phyloP scores from a whole-genome alignment of 64 coral and sea anemone species.

The Montipora foliosa region DNA sequence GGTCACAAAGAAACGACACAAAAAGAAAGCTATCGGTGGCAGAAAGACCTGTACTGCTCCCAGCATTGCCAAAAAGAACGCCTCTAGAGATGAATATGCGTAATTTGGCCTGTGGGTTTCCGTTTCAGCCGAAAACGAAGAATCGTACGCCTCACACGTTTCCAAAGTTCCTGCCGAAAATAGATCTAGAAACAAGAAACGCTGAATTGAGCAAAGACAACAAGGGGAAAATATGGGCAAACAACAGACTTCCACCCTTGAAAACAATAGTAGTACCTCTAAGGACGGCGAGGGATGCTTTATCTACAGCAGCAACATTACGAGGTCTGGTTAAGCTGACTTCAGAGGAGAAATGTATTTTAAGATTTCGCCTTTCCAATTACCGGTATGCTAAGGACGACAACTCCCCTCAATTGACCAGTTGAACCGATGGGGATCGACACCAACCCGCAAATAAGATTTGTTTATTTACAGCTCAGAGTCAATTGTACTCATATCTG shows the following conservation, averaged over 20 bases:
- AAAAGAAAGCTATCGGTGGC: not conserved
- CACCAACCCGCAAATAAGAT: not conserved
- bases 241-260: not conserved
- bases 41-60: not conserved
- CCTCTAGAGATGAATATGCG: not conserved
- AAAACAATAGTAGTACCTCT: not conserved
- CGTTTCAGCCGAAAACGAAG: not conserved
- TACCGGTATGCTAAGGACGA: conserved; percentile 26
- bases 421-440: not conserved
- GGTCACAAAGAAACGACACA: not conserved
- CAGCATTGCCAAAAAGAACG: not conserved
- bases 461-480: not conserved
- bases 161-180: conserved; percentile 19
- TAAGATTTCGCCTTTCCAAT: conserved; percentile 71
- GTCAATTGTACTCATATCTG: no score
- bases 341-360: conserved; percentile 37
- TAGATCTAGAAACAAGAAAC: not conserved
- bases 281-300: not conserved
- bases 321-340: conserved; percentile 30
- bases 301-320: conserved; percentile 42
- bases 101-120: not conserved
- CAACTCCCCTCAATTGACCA: not conserved
- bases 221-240: not conserved
- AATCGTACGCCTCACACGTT: not conserved
- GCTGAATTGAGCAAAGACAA: not conserved